These are phyloP conservation scores for Orchestia grillus DNA, from an alignment of 1,140 invertebrate genomes.

Conservation along the genomic window DNA sequence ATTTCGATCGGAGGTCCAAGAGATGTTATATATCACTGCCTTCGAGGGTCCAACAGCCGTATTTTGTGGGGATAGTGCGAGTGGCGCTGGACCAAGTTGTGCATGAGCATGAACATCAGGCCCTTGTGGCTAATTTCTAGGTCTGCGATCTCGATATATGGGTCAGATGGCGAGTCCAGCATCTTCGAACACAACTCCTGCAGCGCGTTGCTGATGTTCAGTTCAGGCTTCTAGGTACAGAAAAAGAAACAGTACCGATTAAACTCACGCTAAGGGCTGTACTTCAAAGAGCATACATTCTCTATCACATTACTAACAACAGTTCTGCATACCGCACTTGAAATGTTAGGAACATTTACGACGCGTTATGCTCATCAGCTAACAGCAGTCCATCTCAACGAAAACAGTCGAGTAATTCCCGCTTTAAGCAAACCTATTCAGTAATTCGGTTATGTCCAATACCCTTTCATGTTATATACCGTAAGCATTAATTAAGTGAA, in stretches of 20 bases:
- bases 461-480: no score
- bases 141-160: not conserved
- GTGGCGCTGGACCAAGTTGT: conserved; percentile 37
- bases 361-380: no score
- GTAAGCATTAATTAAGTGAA: no score
- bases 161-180: conserved; percentile 4
- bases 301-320: not conserved
- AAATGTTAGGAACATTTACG: no score
- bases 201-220: not conserved
- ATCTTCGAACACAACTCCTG: not conserved
- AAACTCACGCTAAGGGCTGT: not conserved
- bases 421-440: no score
- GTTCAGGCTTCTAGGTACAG: not conserved
- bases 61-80: not conserved
- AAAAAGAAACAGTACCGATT: not conserved
- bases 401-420: no score
- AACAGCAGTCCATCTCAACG: no score
- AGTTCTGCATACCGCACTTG: no score
- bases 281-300: not conserved
- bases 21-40: not conserved
- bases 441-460: no score
- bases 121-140: not conserved
- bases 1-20: not conserved
- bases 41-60: conserved; percentile 10
- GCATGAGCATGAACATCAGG: conserved; percentile 10